Evolutionary conservation across 2,888 invertebrate genomes (phyloP), one percentile per base, ranked within the genome.

Genomic region (Megalurothrips usitatus): DNA sequence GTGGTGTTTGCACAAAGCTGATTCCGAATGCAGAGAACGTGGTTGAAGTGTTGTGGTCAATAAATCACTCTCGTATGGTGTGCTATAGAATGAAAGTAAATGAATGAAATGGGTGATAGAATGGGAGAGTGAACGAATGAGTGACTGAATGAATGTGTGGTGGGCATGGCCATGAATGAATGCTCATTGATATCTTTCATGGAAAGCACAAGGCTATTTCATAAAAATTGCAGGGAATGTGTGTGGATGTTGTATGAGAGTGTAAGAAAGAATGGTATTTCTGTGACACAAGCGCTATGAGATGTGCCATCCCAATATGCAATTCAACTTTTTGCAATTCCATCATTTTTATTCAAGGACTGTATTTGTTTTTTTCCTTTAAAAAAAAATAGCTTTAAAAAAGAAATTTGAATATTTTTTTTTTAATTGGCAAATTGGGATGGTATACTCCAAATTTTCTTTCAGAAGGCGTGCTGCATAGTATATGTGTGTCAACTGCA

Each of bases 221-320:
- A 43, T 43, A 43, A 43, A 43, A 43, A 58, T 58, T 17, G 17
- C 14, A 58, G 11, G 17, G 58, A 58, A 17, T 58, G 58, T 58
- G 58, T 58, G 58, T 58, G 52, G 12, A n/a, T 58, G 58, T 58
- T 17, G 58, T 19, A 58, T 58, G 58, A 58, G 58, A 58, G 68
- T 75, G 68, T 26, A 12, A 23, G 68, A 26, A 23, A 23, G 68
- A 75, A 26, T 75, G 68, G 4, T 11, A 75, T 26, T 26, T 23
- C 9, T 75, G 68, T 26, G 23, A 12, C 68, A 75, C 68, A 75
- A 75, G 68, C 68, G 26, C 68, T 75, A 26, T 75, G 68, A 75
- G 26, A 23, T 26, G 23, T 75, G 68, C 68, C 68, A 26, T 75
- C 68, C n/a, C 23, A 75, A 75, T 12, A 75, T 75, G 68, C 68